phyloP scores from a whole-genome alignment of 2,888 invertebrate genomes.

The Cheilosia vulpina region DNA sequence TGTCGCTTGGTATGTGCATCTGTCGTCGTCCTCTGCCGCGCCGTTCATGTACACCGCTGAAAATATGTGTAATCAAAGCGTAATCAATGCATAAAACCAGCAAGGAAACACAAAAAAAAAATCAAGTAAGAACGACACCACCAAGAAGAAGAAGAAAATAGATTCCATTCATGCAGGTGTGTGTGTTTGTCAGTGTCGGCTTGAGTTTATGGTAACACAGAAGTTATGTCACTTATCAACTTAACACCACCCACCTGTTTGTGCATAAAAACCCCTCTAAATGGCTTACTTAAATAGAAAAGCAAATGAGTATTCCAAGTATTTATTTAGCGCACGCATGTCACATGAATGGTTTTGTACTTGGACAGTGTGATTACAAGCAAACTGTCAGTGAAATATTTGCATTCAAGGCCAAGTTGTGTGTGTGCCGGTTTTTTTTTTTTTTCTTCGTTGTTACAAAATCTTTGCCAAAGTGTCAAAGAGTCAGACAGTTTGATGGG shows the following conservation, averaged over 20 bases:
- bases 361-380: slow-evolving; percentile 34
- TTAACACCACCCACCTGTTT: slow-evolving; percentile 52
- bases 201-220: slow-evolving; percentile 19
- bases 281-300: slow-evolving; percentile 29
- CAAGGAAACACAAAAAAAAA: background rate
- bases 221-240: slow-evolving; percentile 54
- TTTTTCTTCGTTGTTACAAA: slow-evolving; percentile 23
- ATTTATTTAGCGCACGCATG: slow-evolving; percentile 68
- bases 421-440: background rate
- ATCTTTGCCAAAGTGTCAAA: slow-evolving; percentile 32
- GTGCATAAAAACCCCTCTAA: slow-evolving; percentile 5
- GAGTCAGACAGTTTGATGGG: slow-evolving; percentile 13
- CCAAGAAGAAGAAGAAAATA: slow-evolving; percentile 18
- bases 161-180: slow-evolving; percentile 31
- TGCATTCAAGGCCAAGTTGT: slow-evolving; percentile 41
- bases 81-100: slow-evolving; percentile 38
- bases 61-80: slow-evolving; percentile 36
- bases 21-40: background rate
- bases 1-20: slow-evolving; percentile 7
- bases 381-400: slow-evolving; percentile 31
- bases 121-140: slow-evolving; percentile 5
- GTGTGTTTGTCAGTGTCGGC: background rate
- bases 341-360: slow-evolving; percentile 52
- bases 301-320: slow-evolving; percentile 38
- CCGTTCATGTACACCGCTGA: slow-evolving; percentile 6